Base-by-base conservation (phyloP, 1,140 invertebrate species). In the Drosophila bipectinata region DNA sequence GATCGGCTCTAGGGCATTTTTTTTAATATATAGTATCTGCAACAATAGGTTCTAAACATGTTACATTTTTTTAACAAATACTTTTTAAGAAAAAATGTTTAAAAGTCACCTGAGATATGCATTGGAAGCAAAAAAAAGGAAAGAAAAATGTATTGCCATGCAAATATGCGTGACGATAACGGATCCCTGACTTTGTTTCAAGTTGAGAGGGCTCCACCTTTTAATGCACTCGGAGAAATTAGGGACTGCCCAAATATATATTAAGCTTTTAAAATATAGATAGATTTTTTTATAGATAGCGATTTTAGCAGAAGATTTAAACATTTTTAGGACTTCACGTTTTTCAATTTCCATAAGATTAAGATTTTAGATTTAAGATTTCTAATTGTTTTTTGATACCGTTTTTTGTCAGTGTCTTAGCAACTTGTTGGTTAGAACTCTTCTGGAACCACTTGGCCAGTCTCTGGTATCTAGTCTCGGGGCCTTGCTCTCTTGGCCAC, bases 121-220 rank as follows among this genome's bases (percentile, higher is more conserved):
- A 21, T 21, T 21, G 21, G 21, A 21, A 21, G 21, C 3, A 21
- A 21, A 21, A 21, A 18, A 15, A 21, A 24, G 44, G 52, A 15
- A 59, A 51, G 56, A 44, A 3, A 21, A 21, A 21, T 21, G 53
- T 63, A 64, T 55, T 77, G 68, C 51, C 80, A 81, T 81, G 79
- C 79, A 81, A 81, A 81, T 82, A 81, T 77, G 79, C 62, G 53
- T 61, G 44, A 52, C 79, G 79, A 81, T 81, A 81, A 81, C 78
- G 73, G 79, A 68, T 78, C 14, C 66, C 39, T 56, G 62, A 56
- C 32, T 55, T 39, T 26, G 51, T 41, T 37, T 28, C 66, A 28
- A 61, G 59, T 63, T 44, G 28, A 44, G 15, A 44, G n/a, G 5
- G 39, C 5, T 44, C 39, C 34, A 12, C 34, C 34, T 37, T 12